phyloP scores from a whole-genome alignment of 2,113 vertebrate genomes.

The Geothlypis trichas region DNA sequence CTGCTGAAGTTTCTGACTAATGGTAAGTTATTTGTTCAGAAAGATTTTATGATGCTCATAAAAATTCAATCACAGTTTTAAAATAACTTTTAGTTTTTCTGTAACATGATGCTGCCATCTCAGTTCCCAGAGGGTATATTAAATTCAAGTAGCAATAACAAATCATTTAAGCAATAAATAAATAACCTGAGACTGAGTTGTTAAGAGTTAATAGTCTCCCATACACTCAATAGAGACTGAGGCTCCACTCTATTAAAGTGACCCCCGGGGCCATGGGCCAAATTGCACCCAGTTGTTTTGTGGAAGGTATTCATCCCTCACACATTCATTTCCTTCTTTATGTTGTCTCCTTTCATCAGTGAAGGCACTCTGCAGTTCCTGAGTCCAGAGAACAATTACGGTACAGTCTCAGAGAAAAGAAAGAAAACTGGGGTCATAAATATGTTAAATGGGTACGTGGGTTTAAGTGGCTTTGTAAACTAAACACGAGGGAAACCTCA shows the following conservation, averaged over 20 bases:
- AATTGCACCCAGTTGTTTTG: slow-evolving; percentile 90
- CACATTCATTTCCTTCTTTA: slow-evolving; percentile 99
- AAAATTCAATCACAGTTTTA: slow-evolving; percentile 83
- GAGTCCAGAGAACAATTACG: slow-evolving; percentile 83
- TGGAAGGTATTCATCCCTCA: slow-evolving; percentile 94
- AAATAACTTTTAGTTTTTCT: slow-evolving; percentile 81
- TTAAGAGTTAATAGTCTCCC: slow-evolving; percentile 98
- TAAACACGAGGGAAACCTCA: slow-evolving; percentile 82
- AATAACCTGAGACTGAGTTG: slow-evolving; percentile 89
- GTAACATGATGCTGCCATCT: slow-evolving; percentile 78
- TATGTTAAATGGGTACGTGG: slow-evolving; percentile 92
- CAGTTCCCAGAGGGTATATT: slow-evolving; percentile 81
- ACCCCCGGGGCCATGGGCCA: slow-evolving; percentile 92
- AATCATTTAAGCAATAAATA: slow-evolving; percentile 92
- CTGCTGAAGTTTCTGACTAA: slow-evolving; percentile 75
- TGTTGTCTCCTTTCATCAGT: slow-evolving; percentile 90
- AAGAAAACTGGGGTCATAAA: slow-evolving; percentile 93
- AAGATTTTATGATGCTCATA: slow-evolving; percentile 81
- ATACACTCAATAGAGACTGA: slow-evolving; percentile 95
- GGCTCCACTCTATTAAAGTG: slow-evolving; percentile 99
- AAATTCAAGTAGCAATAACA: slow-evolving; percentile 86
- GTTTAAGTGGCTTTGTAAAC: slow-evolving; percentile 92
- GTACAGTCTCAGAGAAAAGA: slow-evolving; percentile 90
- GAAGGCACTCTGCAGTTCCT: slow-evolving; percentile 84
- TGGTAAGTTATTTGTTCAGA: slow-evolving; percentile 81